These are phyloP conservation scores for Dyspetes luteomarginatus DNA, from an alignment of 2,888 invertebrate genomes.

Conservation along the genomic window DNA sequence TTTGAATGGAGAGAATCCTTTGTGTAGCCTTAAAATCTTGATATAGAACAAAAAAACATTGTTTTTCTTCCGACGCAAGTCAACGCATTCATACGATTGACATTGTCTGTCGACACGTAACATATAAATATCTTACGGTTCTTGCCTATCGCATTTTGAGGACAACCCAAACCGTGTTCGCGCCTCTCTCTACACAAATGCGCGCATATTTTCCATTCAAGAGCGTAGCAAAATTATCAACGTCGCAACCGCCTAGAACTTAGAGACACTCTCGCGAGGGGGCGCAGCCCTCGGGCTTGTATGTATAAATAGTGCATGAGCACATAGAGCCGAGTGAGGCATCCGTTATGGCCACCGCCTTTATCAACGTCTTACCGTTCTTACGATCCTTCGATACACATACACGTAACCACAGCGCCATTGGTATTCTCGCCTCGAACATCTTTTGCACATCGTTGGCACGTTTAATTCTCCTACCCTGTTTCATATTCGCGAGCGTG, in stretches of 20 bases:
- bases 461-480: constrained; percentile 35
- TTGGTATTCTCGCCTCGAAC: constrained; percentile 52
- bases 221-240: not conserved
- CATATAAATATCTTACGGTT: constrained; percentile 35
- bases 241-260: constrained; percentile 18
- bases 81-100: constrained; percentile 38
- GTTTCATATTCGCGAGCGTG: constrained; percentile 21
- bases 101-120: constrained; percentile 47
- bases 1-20: too few species aligned
- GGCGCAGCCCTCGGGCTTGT: not conserved
- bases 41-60: not conserved
- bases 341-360: constrained; percentile 2
- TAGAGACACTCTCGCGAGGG: constrained; percentile 22
- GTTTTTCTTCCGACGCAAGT: not conserved
- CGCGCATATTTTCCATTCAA: constrained; percentile 49
- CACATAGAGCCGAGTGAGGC: constrained; percentile 1
- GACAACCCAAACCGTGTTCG: constrained; percentile 68
- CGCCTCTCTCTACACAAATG: constrained; percentile 46
- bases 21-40: not conserved
- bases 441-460: constrained; percentile 48
- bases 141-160: constrained; percentile 37
- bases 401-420: not conserved
- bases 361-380: constrained; percentile 38
- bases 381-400: constrained; percentile 54
- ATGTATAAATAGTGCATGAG: not conserved